phyloP scores from a whole-genome alignment of 2,797 vertebrate species.

The Brachymystax lenok region DNA sequence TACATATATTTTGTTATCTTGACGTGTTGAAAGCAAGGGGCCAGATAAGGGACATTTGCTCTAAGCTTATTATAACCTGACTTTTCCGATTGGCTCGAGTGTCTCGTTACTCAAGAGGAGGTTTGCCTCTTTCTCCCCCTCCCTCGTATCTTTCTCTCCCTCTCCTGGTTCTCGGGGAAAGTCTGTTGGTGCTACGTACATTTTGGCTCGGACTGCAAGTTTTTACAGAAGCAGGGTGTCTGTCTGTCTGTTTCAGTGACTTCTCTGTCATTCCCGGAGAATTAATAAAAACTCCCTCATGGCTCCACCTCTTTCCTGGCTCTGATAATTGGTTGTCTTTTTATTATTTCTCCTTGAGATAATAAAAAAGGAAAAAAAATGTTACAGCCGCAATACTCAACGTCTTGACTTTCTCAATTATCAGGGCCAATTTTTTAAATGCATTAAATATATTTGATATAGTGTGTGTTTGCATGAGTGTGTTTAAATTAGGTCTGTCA shows the following conservation, averaged over 20 bases:
- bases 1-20: slow-evolving; percentile 43
- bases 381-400: slow-evolving; percentile 47
- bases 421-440: slow-evolving; percentile 39
- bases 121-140: slow-evolving; percentile 19
- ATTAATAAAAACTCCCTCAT: not conserved
- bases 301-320: slow-evolving; percentile 39
- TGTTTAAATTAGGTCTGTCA: not conserved
- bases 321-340: slow-evolving; percentile 70
- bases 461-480: slow-evolving; percentile 15
- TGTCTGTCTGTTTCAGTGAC: not conserved
- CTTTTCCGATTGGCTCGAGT: slow-evolving; percentile 55
- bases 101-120: slow-evolving; percentile 45
- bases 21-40: slow-evolving; percentile 50
- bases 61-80: slow-evolving; percentile 44
- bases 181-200: slow-evolving; percentile 7
- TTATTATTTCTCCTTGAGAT: slow-evolving; percentile 58
- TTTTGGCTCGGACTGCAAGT: slow-evolving; percentile 46
- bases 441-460: not conserved
- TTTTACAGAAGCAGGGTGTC: not conserved
- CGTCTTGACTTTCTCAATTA: slow-evolving; percentile 71
- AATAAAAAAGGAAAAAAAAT: slow-evolving; percentile 53
- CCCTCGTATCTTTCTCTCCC: slow-evolving; percentile 32
- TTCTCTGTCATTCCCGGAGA: not conserved
- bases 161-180: slow-evolving; percentile 33
- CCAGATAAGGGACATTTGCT: slow-evolving; percentile 47